Conservation (phyloP, 1,140 invertebrate species). For the Hyphantria cunea region DNA sequence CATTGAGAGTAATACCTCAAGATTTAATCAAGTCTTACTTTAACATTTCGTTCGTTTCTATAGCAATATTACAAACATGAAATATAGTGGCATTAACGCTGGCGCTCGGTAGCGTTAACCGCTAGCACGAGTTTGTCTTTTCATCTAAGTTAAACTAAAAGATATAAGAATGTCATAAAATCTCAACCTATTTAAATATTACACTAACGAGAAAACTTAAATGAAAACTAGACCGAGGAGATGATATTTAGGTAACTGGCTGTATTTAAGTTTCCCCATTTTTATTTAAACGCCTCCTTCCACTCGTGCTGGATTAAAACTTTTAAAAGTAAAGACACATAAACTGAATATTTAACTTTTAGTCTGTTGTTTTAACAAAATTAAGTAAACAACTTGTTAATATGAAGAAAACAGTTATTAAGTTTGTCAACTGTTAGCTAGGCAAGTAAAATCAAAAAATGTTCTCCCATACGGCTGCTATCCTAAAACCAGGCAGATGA, state of each 20-base stretch:
- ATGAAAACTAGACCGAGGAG: constrained; percentile 7
- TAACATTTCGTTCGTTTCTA: no score
- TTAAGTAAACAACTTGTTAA: neutral
- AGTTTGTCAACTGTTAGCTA: no score
- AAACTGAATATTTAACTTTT: neutral
- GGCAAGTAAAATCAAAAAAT: no score
- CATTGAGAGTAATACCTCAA: no score
- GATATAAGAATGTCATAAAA: neutral
- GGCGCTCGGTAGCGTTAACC: no score
- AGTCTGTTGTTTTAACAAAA: neutral
- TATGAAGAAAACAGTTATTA: neutral
- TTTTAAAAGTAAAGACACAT: neutral
- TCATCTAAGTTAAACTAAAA: neutral
- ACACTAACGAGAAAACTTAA: constrained; percentile 16
- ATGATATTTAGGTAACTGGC: constrained; percentile 18
- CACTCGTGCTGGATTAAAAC: neutral
- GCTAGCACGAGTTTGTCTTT: no score
- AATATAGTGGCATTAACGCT: no score
- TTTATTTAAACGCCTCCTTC: constrained; percentile 3
- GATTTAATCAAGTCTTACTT: no score
- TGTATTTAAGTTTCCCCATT: constrained; percentile 1
- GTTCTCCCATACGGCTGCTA: no score
- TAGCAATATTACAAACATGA: no score
- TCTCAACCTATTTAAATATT: neutral
- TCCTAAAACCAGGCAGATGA: no score